A percentile compares a stretch with the other conserved stretches of the same genome.
Conservation (phyloP, 2,797 vertebrate species). For the Cuculus canorus region DNA sequence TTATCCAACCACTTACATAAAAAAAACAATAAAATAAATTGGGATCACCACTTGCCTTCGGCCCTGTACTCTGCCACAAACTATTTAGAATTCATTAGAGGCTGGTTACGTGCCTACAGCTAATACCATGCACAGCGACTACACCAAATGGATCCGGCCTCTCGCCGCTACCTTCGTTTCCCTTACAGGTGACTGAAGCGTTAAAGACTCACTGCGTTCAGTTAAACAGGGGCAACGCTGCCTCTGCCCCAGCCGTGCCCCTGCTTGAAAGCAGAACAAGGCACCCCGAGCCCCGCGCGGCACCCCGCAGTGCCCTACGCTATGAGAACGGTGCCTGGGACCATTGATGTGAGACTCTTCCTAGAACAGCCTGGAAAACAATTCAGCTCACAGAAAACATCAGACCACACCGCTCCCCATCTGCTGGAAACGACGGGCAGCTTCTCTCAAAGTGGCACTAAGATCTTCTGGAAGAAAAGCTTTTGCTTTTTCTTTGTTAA, state of each 20-base stretch:
- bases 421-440: not conserved
- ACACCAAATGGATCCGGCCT: not conserved
- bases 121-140: not conserved
- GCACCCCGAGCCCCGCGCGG: not conserved
- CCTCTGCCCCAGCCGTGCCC: not conserved
- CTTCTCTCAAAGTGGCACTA: not conserved
- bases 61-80: not conserved
- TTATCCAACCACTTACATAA: not conserved
- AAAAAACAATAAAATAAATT: not conserved
- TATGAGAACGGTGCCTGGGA: fast-evolving
- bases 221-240: not conserved
- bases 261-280: not conserved
- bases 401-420: not conserved
- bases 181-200: not conserved
- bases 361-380: not conserved
- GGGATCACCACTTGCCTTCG: not conserved
- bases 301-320: not conserved
- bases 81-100: not conserved
- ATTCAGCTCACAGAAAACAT: not conserved
- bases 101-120: not conserved
- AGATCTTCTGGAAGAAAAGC: not conserved
- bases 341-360: not conserved
- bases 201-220: not conserved
- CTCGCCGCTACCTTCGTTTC: not conserved
- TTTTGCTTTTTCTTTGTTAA: not conserved